These are phyloP conservation scores for Tetragnatha montana DNA, from an alignment of 2,888 invertebrate species.

Conservation along the genomic window DNA sequence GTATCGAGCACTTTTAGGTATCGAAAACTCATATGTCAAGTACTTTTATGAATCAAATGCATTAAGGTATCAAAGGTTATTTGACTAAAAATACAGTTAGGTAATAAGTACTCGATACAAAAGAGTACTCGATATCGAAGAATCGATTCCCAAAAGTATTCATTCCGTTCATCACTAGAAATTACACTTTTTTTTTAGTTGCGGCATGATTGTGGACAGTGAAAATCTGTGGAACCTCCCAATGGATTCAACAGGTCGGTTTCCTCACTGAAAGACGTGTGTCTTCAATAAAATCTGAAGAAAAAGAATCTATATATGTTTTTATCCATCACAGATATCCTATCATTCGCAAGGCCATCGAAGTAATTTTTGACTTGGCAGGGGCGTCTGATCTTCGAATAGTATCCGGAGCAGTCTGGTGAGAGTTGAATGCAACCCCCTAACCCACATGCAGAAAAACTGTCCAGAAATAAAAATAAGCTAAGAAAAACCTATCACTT, in stretches of 20 bases:
- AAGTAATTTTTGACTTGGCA: slow-evolving; percentile 39
- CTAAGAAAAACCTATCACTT: background rate
- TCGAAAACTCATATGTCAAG: too few species aligned
- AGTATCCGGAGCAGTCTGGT: slow-evolving; percentile 22
- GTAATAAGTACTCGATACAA: too few species aligned
- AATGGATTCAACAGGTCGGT: slow-evolving; percentile 47
- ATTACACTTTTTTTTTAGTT: slow-evolving; percentile 17
- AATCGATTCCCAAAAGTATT: too few species aligned
- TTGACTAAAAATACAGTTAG: too few species aligned
- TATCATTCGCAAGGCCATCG: slow-evolving; percentile 49
- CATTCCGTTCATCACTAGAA: background rate
- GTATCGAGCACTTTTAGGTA: too few species aligned
- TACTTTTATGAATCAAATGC: too few species aligned
- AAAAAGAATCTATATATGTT: slow-evolving; percentile 31
- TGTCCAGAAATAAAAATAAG: background rate
- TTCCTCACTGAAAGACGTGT: slow-evolving; percentile 61
- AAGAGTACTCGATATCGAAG: too few species aligned
- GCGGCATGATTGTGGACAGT: slow-evolving; percentile 56
- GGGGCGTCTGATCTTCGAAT: slow-evolving; percentile 12
- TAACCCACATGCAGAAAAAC: background rate
- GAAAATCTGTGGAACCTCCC: slow-evolving; percentile 14
- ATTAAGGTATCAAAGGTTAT: too few species aligned
- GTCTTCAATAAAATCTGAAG: slow-evolving; percentile 43
- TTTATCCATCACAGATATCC: slow-evolving; percentile 62
- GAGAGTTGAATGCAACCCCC: background rate